Percentiles rank a stretch among this genome's conserved stretches.
phyloP scores from a whole-genome alignment of 2,888 invertebrate species.

The Tolmerus cingulatus region DNA sequence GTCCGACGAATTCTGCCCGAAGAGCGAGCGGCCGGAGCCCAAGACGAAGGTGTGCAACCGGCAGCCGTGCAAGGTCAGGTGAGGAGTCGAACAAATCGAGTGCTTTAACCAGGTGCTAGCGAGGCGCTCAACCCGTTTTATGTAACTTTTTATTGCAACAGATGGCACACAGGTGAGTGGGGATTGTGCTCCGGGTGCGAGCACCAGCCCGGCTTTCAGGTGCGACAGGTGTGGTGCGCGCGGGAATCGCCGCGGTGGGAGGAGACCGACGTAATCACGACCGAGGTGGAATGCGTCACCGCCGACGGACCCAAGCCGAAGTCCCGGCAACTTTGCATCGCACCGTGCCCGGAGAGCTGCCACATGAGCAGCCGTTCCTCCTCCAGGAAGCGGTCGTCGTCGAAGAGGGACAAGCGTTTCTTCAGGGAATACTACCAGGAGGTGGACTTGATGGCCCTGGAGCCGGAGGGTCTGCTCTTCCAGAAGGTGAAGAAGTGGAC shows the following conservation, averaged over 20 bases:
- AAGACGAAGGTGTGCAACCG: conserved; percentile 64
- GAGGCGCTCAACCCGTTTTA: background rate
- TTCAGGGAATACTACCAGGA: background rate
- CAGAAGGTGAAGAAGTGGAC: background rate
- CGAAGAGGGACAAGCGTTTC: background rate
- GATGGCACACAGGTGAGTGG: conserved; percentile 72
- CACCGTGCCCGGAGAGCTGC: background rate
- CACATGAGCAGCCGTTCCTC: background rate
- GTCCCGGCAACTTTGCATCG: conserved; percentile 59
- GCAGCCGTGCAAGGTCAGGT: conserved; percentile 65
- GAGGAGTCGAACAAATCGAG: background rate
- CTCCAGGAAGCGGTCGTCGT: background rate
- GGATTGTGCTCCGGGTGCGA: conserved; percentile 69
- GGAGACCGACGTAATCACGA: conserved; percentile 63
- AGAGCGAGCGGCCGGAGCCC: conserved; percentile 61
- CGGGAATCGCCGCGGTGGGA: conserved; percentile 62
- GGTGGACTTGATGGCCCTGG: background rate
- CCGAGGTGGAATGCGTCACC: conserved; percentile 57
- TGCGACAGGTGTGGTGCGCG: conserved; percentile 65
- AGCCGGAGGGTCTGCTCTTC: background rate
- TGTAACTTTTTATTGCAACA: background rate
- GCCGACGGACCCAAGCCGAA: conserved; percentile 54
- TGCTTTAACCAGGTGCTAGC: background rate
- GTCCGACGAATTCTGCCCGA: conserved; percentile 65
- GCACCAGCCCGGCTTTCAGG: conserved; percentile 62